These are phyloP conservation scores for Gastracanthus pulcherrimus DNA, from an alignment of 2,888 invertebrate genomes.

Conservation along the genomic window DNA sequence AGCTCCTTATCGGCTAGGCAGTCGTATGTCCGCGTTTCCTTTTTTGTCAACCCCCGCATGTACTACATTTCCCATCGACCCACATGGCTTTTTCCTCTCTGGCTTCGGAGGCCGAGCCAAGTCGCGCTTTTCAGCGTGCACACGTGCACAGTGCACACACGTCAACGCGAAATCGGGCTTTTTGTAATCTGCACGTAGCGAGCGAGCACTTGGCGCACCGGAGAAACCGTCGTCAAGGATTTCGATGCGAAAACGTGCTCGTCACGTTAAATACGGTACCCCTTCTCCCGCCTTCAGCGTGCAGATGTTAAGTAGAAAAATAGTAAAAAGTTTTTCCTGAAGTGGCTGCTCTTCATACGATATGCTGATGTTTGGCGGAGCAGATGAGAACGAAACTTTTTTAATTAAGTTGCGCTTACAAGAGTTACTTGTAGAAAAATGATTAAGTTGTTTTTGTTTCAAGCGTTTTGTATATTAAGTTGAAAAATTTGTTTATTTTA, in stretches of 20 bases:
- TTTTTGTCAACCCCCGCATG: neutral
- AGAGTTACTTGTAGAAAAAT: neutral
- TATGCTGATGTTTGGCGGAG: neutral
- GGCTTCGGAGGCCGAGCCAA: neutral
- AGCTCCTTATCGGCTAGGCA: slow-evolving; percentile 6
- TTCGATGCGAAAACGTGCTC: slow-evolving; percentile 15
- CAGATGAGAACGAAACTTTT: neutral
- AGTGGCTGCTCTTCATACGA: neutral
- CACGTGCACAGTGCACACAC: neutral
- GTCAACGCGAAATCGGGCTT: neutral
- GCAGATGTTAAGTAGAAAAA: neutral
- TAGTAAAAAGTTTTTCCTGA: neutral
- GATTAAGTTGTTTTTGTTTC: neutral
- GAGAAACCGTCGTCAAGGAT: neutral
- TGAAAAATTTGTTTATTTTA: neutral
- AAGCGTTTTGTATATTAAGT: neutral
- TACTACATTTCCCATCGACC: neutral
- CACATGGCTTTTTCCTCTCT: neutral
- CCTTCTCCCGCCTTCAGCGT: neutral
- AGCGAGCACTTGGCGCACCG: neutral
- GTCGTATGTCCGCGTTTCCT: no score
- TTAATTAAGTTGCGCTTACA: neutral
- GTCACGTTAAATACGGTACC: neutral
- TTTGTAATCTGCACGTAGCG: slow-evolving; percentile 8
- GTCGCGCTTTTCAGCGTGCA: neutral